Evolutionary conservation across 1,140 invertebrate genomes (phyloP), one percentile per base, ranked within the genome.

Genomic region (Zophobas morio): DNA sequence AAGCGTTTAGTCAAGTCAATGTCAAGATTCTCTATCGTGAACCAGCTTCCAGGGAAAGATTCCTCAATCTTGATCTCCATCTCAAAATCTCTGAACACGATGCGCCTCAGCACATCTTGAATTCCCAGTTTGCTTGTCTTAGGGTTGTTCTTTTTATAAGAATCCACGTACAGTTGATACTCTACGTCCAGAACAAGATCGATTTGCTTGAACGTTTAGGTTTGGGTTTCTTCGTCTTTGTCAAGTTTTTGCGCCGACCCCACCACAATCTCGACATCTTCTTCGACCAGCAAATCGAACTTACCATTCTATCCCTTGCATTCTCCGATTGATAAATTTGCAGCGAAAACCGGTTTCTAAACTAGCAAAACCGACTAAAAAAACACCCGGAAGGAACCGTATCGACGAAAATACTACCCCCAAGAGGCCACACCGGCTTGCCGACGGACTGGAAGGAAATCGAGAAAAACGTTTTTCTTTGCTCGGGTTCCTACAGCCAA

Each of bases 131-230:
- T 81, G 6, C 56, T 75, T 70, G 82, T 80, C 39, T 70, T 82
- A 4, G 84, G 83, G 2, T 80, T 79, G 66, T 84, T 85, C 0
- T 80, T 74, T 6, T 85, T 83, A 70, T 84, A 85, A 1, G 84
- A 85, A 71, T 85, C 84, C 20, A 83, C 81, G 54, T 84, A 86
- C 1, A 86, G 71, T 54, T 85, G 81, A 70, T 85, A 81, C 0
- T 84, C 85, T 6, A 81, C 73, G 36, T 85, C 82, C 42, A 86
- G 66, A 33, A 85, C 77, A 33, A 83, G 73, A 63, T 86, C 84
- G 5, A 85, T 82, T 33, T 82, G 79, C 36, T 82, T 81, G 70
- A 72, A 80, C 6, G 80, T 85, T n/a, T n/a, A n/a, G n/a, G n/a
- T n/a, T n/a, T n/a, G n/a, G n/a, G n/a, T n/a, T n/a, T n/a, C n/a